Percentiles rank a stretch among this genome's conserved stretches.
phyloP scores from a whole-genome alignment of 2,888 invertebrate genomes.

The Idaea aversata region DNA sequence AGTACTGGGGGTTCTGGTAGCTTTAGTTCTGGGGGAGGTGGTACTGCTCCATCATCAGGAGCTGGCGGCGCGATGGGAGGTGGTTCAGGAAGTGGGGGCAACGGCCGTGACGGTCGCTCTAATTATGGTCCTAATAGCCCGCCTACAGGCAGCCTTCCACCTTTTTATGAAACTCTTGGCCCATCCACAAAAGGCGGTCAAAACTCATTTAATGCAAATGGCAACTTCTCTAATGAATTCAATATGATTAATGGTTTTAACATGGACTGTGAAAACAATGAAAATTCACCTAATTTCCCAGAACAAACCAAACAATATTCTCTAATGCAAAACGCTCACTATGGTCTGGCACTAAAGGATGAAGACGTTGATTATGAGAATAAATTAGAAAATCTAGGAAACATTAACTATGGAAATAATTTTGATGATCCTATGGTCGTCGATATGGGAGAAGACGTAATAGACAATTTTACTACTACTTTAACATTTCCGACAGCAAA shows the following conservation, averaged over 20 bases:
- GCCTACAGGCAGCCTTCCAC: slow-evolving; percentile 92
- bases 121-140: slow-evolving; percentile 94
- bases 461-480: slow-evolving; percentile 91
- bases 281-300: slow-evolving; percentile 72
- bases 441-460: slow-evolving; percentile 87
- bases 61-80: slow-evolving; percentile 83
- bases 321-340: slow-evolving; percentile 89
- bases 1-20: slow-evolving; percentile 72
- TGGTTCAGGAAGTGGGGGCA: slow-evolving; percentile 88
- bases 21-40: slow-evolving; percentile 78
- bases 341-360: slow-evolving; percentile 89
- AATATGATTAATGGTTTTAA: slow-evolving; percentile 85
- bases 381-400: slow-evolving; percentile 86
- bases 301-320: slow-evolving; percentile 87
- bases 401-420: slow-evolving; percentile 79
- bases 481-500: slow-evolving; percentile 89
- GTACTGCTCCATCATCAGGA: slow-evolving; percentile 80
- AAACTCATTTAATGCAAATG: slow-evolving; percentile 85
- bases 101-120: slow-evolving; percentile 89
- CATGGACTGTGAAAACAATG: slow-evolving; percentile 89
- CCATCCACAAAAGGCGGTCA: slow-evolving; percentile 86
- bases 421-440: slow-evolving; percentile 93
- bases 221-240: slow-evolving; percentile 84
- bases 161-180: slow-evolving; percentile 90
- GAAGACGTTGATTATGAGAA: slow-evolving; percentile 89